phyloP scores from a whole-genome alignment of 2,113 vertebrate genomes.

The Bubo scandiacus region DNA sequence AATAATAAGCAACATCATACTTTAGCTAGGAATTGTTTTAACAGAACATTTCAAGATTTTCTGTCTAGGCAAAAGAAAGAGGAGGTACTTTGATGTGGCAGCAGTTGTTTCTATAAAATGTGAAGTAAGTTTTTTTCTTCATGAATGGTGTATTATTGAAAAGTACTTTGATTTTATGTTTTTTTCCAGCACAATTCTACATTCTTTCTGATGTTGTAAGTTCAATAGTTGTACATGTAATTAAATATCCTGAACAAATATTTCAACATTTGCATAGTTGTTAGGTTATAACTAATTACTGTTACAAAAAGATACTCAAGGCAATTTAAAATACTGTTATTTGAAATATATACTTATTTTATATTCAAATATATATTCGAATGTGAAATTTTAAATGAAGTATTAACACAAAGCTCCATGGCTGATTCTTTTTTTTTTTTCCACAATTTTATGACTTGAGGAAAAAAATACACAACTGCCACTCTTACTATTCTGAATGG shows the following conservation, averaged over 20 bases:
- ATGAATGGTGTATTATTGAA: neutral
- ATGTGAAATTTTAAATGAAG: neutral
- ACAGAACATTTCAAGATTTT: neutral
- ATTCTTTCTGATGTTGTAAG: neutral
- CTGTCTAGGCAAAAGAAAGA: neutral
- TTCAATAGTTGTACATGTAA: neutral
- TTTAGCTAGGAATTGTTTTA: neutral
- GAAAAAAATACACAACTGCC: neutral
- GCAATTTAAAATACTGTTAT: neutral
- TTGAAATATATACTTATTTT: neutral
- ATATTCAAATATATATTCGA: neutral
- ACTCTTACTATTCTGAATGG: neutral
- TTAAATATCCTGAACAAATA: neutral
- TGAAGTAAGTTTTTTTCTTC: neutral
- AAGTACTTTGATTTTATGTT: neutral
- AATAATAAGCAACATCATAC: neutral
- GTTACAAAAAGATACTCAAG: neutral
- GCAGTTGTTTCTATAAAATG: neutral
- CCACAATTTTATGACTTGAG: neutral
- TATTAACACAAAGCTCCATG: neutral
- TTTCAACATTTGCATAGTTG: neutral
- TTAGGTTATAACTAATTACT: neutral
- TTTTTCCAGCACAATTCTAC: neutral
- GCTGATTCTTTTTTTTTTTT: neutral
- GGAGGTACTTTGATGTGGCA: neutral